Evolutionary conservation across 2,797 vertebrate species (phyloP), one percentile per base, ranked within the genome.

Genomic region (Sebastes matsubarae): DNA sequence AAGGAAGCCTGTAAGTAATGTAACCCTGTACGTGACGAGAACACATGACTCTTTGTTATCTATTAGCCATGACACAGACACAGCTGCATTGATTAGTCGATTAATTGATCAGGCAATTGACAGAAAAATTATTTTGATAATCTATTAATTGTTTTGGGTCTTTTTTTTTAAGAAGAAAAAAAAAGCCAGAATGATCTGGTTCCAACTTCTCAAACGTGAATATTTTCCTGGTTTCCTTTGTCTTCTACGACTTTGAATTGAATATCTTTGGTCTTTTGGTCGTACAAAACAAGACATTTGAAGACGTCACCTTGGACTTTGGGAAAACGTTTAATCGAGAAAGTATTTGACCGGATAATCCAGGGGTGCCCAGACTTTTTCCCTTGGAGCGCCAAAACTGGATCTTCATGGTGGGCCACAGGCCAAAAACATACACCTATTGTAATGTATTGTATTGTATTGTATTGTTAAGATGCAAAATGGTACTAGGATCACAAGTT

Each of bases 31-130:
- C 32, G 84, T 78, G 75, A 80, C 29, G 27, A 75, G 69, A 29
- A 25, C 24, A 84, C 55, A 36, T 73, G 60, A 38, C 60, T 87
- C 36, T 78, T 59, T 83, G 67, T 55, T 30, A 61, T 52, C 68
- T n/a, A 63, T 67, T 18, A 42, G 55, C 36, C 25, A 14, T 29
- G 32, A 66, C 69, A 66, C 68, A 63, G 42, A 61, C 20, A 6
- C 4, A 29, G 10, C 30, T 14, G 3, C 12, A 32, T 1, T 2
- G 1, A 52, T 46, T 18, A 27, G 36, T 58, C 0, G 5, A 60
- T 25, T 11, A 8, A 57, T 22, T 8, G 13, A 75, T 29, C 13
- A 8, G 20, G 16, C 13, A 30, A 8, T 32, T 22, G 14, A 46
- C 42, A 46, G 42, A 7, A 46, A 46, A 46, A 46, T 0, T 18